Evolutionary conservation across 2,888 invertebrate genomes (phyloP).

Genomic region (Cheilosia pagana): DNA sequence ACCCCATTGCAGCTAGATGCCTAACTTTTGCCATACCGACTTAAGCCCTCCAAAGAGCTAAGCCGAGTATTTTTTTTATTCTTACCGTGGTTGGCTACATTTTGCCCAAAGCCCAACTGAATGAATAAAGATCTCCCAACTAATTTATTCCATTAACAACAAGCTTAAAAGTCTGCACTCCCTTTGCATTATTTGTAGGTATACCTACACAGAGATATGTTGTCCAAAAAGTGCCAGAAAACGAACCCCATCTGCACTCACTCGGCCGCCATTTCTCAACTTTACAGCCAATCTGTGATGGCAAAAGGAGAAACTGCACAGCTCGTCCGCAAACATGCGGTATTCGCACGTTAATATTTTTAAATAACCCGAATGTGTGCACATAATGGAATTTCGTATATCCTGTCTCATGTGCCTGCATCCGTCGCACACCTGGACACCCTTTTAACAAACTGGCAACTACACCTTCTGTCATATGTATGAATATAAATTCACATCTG

Average conservation of each 20-base stretch:
- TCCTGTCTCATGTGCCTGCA: neutral
- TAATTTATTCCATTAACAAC: slow-evolving; percentile 5
- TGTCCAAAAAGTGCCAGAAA: neutral
- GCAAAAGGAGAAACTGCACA: neutral
- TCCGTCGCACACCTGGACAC: neutral
- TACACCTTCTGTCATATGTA: slow-evolving; percentile 1
- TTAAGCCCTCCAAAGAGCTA: no score
- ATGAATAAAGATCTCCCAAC: slow-evolving; percentile 1
- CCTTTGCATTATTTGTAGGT: no score
- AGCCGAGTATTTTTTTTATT: neutral
- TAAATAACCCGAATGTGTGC: slow-evolving; percentile 32
- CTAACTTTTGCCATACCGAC: no score
- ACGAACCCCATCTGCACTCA: neutral
- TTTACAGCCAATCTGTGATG: neutral
- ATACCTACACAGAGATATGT: neutral
- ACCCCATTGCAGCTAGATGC: no score
- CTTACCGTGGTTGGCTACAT: neutral
- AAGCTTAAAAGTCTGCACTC: neutral
- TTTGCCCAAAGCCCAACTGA: neutral
- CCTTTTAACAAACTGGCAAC: neutral
- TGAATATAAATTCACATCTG: slow-evolving; percentile 35
- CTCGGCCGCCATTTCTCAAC: neutral
- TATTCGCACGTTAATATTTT: slow-evolving; percentile 42
- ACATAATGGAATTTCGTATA: slow-evolving; percentile 22
- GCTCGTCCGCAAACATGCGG: slow-evolving; percentile 28